These are phyloP conservation scores for Battus philenor DNA, from an alignment of 1,140 invertebrate genomes.

Conservation along the genomic window DNA sequence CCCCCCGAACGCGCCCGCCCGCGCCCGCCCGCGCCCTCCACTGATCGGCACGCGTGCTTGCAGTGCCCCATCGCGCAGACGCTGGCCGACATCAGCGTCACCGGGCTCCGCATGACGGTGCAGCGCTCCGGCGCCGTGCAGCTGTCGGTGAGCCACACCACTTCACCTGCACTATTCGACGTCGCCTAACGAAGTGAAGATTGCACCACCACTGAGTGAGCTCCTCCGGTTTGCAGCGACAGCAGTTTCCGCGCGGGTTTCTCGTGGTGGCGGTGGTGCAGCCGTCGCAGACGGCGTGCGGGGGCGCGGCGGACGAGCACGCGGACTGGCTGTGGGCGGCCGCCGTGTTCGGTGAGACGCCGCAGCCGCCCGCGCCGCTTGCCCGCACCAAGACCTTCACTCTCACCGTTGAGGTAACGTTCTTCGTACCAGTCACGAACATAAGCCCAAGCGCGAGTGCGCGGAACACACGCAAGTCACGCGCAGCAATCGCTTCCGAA, in stretches of 20 bases:
- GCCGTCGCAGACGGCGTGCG: conserved; percentile 28
- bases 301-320: conserved; percentile 17
- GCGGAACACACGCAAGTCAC: no score
- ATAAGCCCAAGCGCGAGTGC: conserved; percentile 19
- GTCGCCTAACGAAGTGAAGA: no score
- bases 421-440: no score
- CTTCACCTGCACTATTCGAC: no score
- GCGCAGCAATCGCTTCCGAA: background rate
- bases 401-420: conserved; percentile 31
- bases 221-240: conserved; percentile 37
- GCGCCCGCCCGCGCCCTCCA: no score
- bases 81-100: conserved; percentile 23
- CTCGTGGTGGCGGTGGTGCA: conserved; percentile 38
- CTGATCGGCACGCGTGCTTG: conserved; percentile 15
- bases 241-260: conserved; percentile 45
- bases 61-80: conserved; percentile 60
- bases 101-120: conserved; percentile 44
- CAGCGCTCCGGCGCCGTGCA: conserved; percentile 50
- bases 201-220: no score
- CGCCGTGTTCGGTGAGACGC: conserved; percentile 22
- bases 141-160: conserved; percentile 38
- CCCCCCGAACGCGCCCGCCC: no score
- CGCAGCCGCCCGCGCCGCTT: background rate
- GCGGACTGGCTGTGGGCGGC: conserved; percentile 45
- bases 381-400: conserved; percentile 28